Conservation (phyloP, 2,888 invertebrate species). For the Cheilosia scutellata region DNA sequence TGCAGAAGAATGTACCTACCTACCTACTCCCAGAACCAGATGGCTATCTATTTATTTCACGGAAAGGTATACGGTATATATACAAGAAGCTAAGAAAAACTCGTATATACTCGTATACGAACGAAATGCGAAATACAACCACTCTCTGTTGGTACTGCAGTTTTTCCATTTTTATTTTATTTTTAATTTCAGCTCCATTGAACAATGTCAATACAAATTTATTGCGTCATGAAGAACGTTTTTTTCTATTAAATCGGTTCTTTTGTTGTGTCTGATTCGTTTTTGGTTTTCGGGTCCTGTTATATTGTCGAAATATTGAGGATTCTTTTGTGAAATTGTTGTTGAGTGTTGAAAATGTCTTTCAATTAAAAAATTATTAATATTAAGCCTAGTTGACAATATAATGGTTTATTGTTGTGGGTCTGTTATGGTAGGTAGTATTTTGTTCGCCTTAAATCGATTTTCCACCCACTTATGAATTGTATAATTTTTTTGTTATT, state of each 20-base stretch:
- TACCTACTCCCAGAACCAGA: background rate
- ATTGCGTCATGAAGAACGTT: constrained; percentile 62
- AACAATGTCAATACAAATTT: constrained; percentile 73
- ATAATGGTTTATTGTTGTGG: background rate
- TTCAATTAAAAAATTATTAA: constrained; percentile 28
- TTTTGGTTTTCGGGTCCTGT: constrained; percentile 5
- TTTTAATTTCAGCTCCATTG: constrained; percentile 64
- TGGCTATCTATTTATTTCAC: constrained; percentile 52
- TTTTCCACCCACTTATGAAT: background rate
- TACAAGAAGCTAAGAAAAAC: constrained; percentile 10
- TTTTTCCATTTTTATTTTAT: constrained; percentile 5
- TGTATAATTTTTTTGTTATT: background rate
- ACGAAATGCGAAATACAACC: constrained; percentile 29
- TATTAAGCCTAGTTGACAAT: constrained; percentile 3
- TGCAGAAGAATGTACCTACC: constrained; percentile 20
- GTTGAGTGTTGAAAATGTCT: background rate
- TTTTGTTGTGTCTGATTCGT: constrained; percentile 41
- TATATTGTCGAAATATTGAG: constrained; percentile 7
- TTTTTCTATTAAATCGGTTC: constrained; percentile 23
- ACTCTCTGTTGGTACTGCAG: constrained; percentile 36
- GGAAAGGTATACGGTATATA: background rate
- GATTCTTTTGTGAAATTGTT: constrained; percentile 20
- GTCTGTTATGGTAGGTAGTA: background rate
- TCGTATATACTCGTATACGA: constrained; percentile 7
- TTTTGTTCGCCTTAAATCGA: background rate